Base-by-base conservation (phyloP, 92 coral and sea anemone species). In the Umimayanthus kanabou region DNA sequence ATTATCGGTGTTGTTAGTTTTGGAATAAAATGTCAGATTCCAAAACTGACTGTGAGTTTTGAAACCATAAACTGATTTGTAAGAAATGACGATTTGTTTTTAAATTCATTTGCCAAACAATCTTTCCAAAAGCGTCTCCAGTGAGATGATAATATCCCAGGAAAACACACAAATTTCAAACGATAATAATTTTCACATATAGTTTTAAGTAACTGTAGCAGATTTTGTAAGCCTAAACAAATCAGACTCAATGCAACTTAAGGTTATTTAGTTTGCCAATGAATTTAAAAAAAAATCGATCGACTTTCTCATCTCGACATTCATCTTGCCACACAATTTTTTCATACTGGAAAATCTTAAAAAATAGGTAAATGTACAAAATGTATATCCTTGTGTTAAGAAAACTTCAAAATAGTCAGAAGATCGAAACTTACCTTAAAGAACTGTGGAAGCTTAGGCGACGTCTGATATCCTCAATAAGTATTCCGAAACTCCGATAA, bases 371-470 rank as follows among this genome's bases (percentile, higher is more conserved):
- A 29, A 71, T n/a, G 16, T 43, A 4, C 9, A 13, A 9, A 69
- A 26, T 20, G 14, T 70, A 49, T n/a, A 26, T 25, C 8, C 22
- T 23, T 65, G 22, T 29, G 49, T 14, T 25, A 67, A 82, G 86
- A 29, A 58, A 40, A n/a, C 22, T 6, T 82, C 16, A 65, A 11
- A 2, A 6, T 11, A 67, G 43, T 8, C 26, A 26, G 6, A 40
- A n/a, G 26, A 10, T 22, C 9, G 11, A 39, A 20, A 26, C 87
- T 83, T 47, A 83, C 87, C 87, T 70, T 23, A 49, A 69, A 42
- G 40, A 26, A 49, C n/a, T 43, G 22, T 9, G 67, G 33, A 70
- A 69, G 71, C 61, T 71, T 29, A 25, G 22, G 77, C 28, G 42
- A 13, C 39, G 86, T 28, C n/a, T 58, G 29, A 47, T 40, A 23